Percentiles rank a stretch among this genome's conserved stretches.
Conservation (phyloP, 1,140 invertebrate genomes). For the Ctenoplectra terminalis region DNA sequence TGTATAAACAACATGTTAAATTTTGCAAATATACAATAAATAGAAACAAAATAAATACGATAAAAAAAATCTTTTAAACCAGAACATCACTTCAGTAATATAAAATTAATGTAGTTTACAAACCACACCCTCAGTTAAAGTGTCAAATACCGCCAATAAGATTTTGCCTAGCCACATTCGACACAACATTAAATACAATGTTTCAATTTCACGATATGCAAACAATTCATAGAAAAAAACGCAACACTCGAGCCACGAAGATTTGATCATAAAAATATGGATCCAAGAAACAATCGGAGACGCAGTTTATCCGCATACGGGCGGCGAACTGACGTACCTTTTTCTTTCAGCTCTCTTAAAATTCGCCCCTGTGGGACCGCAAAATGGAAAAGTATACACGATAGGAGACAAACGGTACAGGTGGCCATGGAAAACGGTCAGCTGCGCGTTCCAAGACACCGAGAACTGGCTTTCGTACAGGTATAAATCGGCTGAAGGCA, state of each 20-base stretch:
- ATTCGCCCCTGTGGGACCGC: conserved; percentile 9
- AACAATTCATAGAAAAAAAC: background rate
- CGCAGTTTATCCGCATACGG: conserved; percentile 3
- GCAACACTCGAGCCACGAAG: background rate
- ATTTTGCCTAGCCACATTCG: too few relatives aligned
- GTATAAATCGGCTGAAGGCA: conserved; percentile 21
- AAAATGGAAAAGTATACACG: conserved; percentile 50
- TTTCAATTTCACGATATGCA: too few relatives aligned
- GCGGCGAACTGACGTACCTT: background rate
- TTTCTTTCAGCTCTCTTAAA: background rate
- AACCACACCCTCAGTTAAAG: too few relatives aligned
- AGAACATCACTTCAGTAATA: too few relatives aligned
- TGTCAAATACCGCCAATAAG: too few relatives aligned
- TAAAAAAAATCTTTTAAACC: too few relatives aligned
- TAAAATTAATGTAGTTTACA: too few relatives aligned
- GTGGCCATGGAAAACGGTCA: conserved; percentile 53
- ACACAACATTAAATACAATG: too few relatives aligned
- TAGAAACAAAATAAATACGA: too few relatives aligned
- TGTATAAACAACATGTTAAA: too few relatives aligned
- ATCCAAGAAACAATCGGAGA: background rate
- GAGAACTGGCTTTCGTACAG: conserved; percentile 26
- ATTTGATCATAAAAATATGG: background rate
- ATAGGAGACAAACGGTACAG: conserved; percentile 43
- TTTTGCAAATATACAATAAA: too few relatives aligned
- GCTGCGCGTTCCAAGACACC: conserved; percentile 37